Evolutionary conservation across 2,888 invertebrate species (phyloP).

Genomic region (Harmothoe impar): DNA sequence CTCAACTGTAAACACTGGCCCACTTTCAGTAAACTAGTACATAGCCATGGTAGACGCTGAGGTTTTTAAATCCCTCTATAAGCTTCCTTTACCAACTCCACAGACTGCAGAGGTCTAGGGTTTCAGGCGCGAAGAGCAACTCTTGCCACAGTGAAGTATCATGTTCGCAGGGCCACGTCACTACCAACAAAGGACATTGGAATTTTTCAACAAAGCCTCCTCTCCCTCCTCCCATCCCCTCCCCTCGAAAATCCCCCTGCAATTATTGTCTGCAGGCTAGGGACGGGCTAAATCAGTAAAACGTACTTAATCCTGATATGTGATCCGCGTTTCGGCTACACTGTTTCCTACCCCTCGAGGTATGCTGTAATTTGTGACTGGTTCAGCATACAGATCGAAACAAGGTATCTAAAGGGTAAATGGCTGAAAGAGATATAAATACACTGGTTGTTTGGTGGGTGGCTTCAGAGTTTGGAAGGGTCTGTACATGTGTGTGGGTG

Average conservation of each 20-base stretch:
- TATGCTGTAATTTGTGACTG: not conserved
- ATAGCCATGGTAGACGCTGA: not conserved
- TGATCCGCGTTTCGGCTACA: conserved; percentile 24
- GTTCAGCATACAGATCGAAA: not conserved
- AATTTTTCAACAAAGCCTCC: conserved; percentile 19
- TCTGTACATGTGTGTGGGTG: not conserved
- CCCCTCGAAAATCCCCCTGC: not conserved
- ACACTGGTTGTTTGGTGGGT: not conserved
- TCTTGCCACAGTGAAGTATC: conserved; percentile 28
- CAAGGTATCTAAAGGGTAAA: not conserved
- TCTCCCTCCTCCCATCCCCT: not conserved
- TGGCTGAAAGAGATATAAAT: no score
- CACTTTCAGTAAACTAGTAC: conserved; percentile 51
- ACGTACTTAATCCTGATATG: conserved; percentile 16
- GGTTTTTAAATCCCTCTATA: conserved; percentile 3
- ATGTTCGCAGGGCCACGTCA: not conserved
- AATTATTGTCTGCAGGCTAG: not conserved
- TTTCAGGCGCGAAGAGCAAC: conserved; percentile 31
- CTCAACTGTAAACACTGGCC: conserved; percentile 57
- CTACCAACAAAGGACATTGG: conserved; percentile 1
- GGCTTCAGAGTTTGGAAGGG: not conserved
- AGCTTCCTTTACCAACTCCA: conserved; percentile 28
- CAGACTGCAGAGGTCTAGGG: conserved; percentile 9
- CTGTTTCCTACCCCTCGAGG: not conserved
- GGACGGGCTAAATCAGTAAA: not conserved